Percentiles rank a stretch among this genome's conserved stretches.
Evolutionary conservation across 1,140 invertebrate genomes (phyloP).

Genomic region (Triops longicaudatus): DNA sequence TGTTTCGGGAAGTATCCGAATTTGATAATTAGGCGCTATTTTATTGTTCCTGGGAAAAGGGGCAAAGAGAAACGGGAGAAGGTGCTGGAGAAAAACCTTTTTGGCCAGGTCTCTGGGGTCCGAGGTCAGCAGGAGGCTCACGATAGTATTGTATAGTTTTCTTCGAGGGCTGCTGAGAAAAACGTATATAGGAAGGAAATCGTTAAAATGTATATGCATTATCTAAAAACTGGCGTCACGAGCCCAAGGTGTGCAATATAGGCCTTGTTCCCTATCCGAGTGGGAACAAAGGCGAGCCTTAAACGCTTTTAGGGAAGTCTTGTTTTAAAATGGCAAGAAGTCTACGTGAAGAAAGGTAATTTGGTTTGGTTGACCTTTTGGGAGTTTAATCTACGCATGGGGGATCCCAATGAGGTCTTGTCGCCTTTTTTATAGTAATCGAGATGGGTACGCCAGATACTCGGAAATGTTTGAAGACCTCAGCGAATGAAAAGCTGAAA

Average conservation of each 20-base stretch:
- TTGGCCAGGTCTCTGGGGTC: neutral
- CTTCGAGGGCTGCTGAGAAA: neutral
- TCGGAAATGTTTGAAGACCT: no score
- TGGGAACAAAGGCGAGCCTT: neutral
- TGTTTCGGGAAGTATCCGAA: neutral
- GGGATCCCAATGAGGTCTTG: no score
- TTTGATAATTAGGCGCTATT: neutral
- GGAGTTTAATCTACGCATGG: no score
- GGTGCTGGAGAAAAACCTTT: neutral
- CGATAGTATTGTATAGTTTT: neutral
- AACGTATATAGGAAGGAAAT: neutral
- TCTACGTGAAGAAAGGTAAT: no score
- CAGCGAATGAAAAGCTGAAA: no score
- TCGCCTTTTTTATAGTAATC: no score
- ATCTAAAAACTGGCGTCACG: neutral
- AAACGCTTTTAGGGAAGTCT: neutral
- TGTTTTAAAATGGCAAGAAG: neutral
- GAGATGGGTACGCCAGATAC: no score
- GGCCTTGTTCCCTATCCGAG: neutral
- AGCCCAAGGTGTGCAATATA: neutral
- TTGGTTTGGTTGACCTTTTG: no score
- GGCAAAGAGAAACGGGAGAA: neutral
- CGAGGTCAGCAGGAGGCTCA: neutral
- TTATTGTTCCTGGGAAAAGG: conserved; percentile 1
- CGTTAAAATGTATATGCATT: neutral